Base-by-base conservation (phyloP, 2,888 invertebrate species). In the Agapostemon virescens region DNA sequence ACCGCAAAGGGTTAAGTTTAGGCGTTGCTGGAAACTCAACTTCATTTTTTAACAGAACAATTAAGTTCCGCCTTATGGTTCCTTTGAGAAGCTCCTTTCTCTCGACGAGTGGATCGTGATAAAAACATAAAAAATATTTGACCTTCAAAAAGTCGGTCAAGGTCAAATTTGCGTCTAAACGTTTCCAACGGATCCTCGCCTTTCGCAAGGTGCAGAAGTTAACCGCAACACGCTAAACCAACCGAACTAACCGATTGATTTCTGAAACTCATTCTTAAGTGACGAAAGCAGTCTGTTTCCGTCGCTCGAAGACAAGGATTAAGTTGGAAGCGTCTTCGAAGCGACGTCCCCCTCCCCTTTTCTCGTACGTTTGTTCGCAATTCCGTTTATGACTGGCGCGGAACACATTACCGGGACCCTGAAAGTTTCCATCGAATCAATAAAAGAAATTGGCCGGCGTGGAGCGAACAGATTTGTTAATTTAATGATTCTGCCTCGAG, bases 391-490 rank as follows among this genome's bases (percentile, higher is more conserved):
- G 30, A 23, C 66, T 20, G 30, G 38, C 68, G 38, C 42, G 61
- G 26, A 72, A 68, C 55, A 73, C 66, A 82, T 84, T 82, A 77
- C 64, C 17, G 42, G 66, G 30, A n/a, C 45, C 26, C 11, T 30
- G 45, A 36, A 82, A 79, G 55, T 52, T 80, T 74, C 69, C 42
- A 26, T n/a, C 58, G 78, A 79, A 75, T 81, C 81, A 70, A 84
- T 84, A 73, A 84, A 84, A 77, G 79, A 84, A 84, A 84, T 79
- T 84, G 68, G 55, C 77, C 45, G 66, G 45, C 71, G 73, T 55
- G 75, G 70, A 69, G 67, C 82, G 66, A 69, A 33, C 74, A 74
- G 73, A 84, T 84, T 82, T 79, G 81, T 79, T 84, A 81, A 84
- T 84, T 79, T 73, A 77, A 75, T 72, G 79, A 79, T 74, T 82